These are phyloP conservation scores for Danaus plexippus DNA, from an alignment of 1,140 invertebrate species.

Conservation along the genomic window DNA sequence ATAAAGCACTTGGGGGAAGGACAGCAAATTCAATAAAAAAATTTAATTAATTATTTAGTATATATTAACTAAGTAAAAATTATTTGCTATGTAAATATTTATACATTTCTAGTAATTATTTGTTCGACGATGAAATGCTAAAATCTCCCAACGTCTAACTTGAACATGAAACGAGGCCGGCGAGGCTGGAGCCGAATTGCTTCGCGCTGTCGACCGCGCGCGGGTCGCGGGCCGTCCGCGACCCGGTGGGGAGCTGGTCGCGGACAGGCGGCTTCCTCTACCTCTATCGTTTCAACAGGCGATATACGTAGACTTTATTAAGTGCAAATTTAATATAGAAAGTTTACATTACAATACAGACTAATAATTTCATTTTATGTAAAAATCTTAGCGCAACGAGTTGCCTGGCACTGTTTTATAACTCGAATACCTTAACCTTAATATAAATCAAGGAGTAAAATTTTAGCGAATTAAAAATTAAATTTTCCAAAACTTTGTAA, in stretches of 20 bases:
- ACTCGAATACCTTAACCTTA: slow-evolving; percentile 64
- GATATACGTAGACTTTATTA: slow-evolving; percentile 59
- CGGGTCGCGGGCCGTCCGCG: slow-evolving; percentile 1
- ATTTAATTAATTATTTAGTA: slow-evolving; percentile 69
- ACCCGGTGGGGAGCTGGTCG: slow-evolving; percentile 5
- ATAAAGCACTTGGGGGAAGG: slow-evolving; percentile 74
- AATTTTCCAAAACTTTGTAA: slow-evolving; percentile 71
- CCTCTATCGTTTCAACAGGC: slow-evolving; percentile 44
- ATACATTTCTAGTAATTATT: slow-evolving; percentile 68
- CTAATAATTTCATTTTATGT: slow-evolving; percentile 70
- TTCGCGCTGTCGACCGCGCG: slow-evolving; percentile 12
- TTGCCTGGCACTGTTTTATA: slow-evolving; percentile 66
- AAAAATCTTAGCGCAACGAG: slow-evolving; percentile 69
- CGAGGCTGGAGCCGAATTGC: slow-evolving; percentile 15
- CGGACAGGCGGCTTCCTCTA: slow-evolving; percentile 11
- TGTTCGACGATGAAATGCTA: slow-evolving; percentile 66
- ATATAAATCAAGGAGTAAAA: slow-evolving; percentile 71
- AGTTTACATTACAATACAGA: slow-evolving; percentile 68
- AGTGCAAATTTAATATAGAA: slow-evolving; percentile 71
- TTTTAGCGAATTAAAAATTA: slow-evolving; percentile 72
- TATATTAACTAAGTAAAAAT: slow-evolving; percentile 71
- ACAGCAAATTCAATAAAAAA: slow-evolving; percentile 74
- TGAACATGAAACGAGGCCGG: slow-evolving; percentile 45
- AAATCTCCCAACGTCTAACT: slow-evolving; percentile 62
- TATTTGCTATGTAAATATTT: slow-evolving; percentile 71